Conservation (phyloP, 2,888 invertebrate genomes). For the Bombyx huttoni region DNA sequence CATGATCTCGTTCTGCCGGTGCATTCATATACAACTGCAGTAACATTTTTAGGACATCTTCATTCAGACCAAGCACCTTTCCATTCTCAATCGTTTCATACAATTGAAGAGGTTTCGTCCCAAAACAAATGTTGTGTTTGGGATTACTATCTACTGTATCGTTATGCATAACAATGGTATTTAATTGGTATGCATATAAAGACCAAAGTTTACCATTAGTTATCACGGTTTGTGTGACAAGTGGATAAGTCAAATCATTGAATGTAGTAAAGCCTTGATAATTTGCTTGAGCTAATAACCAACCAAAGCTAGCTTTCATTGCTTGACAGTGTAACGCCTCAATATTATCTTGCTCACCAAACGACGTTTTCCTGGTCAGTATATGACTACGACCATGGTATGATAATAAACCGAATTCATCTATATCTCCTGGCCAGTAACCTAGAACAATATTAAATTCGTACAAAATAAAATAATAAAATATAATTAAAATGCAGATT, state of each 20-base stretch:
- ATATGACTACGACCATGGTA: slow-evolving; percentile 79
- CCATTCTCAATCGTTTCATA: slow-evolving; percentile 82
- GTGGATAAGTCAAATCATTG: slow-evolving; percentile 92
- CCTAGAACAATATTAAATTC: slow-evolving; percentile 50
- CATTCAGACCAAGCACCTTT: slow-evolving; percentile 84
- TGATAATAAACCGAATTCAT: slow-evolving; percentile 84
- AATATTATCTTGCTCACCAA: slow-evolving; percentile 67
- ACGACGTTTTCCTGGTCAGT: slow-evolving; percentile 46
- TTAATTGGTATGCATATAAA: slow-evolving; percentile 92
- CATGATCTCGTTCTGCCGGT: slow-evolving; percentile 73
- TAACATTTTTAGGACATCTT: slow-evolving; percentile 80
- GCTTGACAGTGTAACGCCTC: slow-evolving; percentile 82
- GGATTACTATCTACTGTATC: slow-evolving; percentile 76
- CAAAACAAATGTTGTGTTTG: slow-evolving; percentile 85
- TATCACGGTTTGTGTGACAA: slow-evolving; percentile 89
- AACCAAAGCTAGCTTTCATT: slow-evolving; percentile 84
- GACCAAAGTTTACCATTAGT: slow-evolving; percentile 91
- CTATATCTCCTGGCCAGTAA: slow-evolving; percentile 86
- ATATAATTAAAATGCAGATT: background rate
- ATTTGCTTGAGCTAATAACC: slow-evolving; percentile 84
- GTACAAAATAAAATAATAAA: background rate
- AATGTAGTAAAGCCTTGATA: slow-evolving; percentile 92
- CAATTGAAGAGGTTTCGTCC: slow-evolving; percentile 78
- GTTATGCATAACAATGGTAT: slow-evolving; percentile 81
- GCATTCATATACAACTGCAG: slow-evolving; percentile 81